Base-by-base conservation (phyloP, 1,140 invertebrate species). In the Hyphantria cunea region DNA sequence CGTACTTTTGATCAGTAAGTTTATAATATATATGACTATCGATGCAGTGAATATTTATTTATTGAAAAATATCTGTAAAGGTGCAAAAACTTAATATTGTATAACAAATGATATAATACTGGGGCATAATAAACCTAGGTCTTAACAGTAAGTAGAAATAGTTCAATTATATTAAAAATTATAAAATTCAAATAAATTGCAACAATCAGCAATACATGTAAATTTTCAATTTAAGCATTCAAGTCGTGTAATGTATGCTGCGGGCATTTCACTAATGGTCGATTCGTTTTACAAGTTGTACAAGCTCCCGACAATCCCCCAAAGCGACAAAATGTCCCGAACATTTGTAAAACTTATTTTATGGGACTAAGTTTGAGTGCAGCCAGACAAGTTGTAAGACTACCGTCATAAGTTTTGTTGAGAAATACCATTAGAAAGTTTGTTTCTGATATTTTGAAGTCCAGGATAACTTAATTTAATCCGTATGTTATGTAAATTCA, bases 341-440 rank as follows among this genome's bases (percentile, higher is more conserved):
- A 47, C 42, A 25, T 55, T 52, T 55, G 53, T 34, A 55, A 55
- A 55, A 55, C 42, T 55, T 53, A 39, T 53, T 41, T 45, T 34
- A 54, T 54, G 17, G 39, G 33, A 11, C 33, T n/a, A 54, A 54
- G 11, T 54, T 54, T 42, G 39, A 10, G 34, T 44, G 39, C 15
- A 54, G 42, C 39, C 53, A 33, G 45, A 31, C 45, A 44, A 45
- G 53, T 55, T 25, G 17, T 25, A 25, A 25, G 17, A 15, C 13
- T 4, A 47, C 42, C 13, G 41, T 55, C 42, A 17, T 55, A 44
- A 44, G 47, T 49, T 49, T 49, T 11, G 11, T 49, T 31, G 25
- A 7, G 12, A 31, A 55, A 55, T 13, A 45, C 7, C 8, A 37
- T 11, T 34, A 25, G 44, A 13, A 34, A 32, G 13, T 44, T 45